phyloP scores from a whole-genome alignment of 2,113 vertebrate genomes.

The Phasianus colchicus region DNA sequence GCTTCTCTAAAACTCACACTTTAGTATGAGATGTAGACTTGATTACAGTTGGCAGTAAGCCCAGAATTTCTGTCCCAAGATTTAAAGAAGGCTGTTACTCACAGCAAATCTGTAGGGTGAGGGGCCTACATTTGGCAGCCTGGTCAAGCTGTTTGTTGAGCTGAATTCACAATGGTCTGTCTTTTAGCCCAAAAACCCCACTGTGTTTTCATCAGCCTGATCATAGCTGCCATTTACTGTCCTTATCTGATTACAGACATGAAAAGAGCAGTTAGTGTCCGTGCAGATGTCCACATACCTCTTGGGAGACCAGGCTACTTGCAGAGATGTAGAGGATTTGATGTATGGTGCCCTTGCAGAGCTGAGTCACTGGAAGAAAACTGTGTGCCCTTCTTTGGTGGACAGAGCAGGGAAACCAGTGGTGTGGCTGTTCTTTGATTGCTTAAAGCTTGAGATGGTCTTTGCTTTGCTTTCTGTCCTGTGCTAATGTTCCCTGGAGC shows the following conservation, averaged over 20 bases:
- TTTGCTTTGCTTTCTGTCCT: accelerated
- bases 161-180: background rate
- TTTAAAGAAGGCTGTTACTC: conserved; percentile 10
- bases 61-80: background rate
- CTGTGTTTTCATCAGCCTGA: background rate
- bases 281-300: background rate
- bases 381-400: background rate
- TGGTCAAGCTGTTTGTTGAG: background rate
- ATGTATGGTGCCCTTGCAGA: background rate
- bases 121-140: background rate
- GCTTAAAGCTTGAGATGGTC: background rate
- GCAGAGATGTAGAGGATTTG: background rate
- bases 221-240: background rate
- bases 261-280: background rate
- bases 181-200: background rate
- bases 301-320: background rate
- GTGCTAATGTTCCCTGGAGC: background rate
- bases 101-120: background rate
- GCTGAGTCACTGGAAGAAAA: background rate
- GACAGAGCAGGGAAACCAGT: too few relatives aligned
- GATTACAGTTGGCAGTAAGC: conserved; percentile 22
- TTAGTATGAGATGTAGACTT: background rate
- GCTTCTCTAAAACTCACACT: background rate
- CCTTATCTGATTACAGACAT: background rate
- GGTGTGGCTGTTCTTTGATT: accelerated